A percentile compares a stretch with the other conserved stretches of the same genome.
These are phyloP conservation scores for Anoplius nigerrimus DNA, from an alignment of 2,888 invertebrate genomes.

Conservation along the genomic window DNA sequence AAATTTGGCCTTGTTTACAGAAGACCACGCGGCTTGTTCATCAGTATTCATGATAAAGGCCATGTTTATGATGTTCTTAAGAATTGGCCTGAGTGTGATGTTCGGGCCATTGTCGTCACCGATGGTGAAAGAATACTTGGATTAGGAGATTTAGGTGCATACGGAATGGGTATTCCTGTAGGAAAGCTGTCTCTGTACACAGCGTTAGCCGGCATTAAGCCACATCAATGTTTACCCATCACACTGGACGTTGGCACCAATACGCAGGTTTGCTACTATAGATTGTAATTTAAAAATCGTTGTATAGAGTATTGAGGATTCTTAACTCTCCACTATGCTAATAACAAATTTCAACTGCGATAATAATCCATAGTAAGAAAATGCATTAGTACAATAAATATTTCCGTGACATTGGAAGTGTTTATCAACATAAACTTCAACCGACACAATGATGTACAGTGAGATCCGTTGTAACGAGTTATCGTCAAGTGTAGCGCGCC, in stretches of 20 bases:
- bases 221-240: conserved; percentile 95
- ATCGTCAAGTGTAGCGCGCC: too few relatives aligned
- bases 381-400: too few relatives aligned
- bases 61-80: conserved; percentile 94
- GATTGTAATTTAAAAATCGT: conserved; percentile 50
- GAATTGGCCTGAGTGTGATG: conserved; percentile 95
- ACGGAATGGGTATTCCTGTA: conserved; percentile 99
- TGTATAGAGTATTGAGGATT: neutral
- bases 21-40: conserved; percentile 94
- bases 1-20: conserved; percentile 95
- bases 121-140: conserved; percentile 99
- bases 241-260: conserved; percentile 97
- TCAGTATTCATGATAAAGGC: conserved; percentile 96
- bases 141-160: conserved; percentile 96
- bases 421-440: too few relatives aligned
- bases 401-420: too few relatives aligned
- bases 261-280: conserved; percentile 76
- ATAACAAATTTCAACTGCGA: neutral
- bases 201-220: conserved; percentile 96
- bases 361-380: too few relatives aligned
- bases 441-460: too few relatives aligned
- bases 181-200: conserved; percentile 98
- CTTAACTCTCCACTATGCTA: neutral
- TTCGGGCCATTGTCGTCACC: conserved; percentile 94
- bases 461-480: too few relatives aligned